phyloP scores from a whole-genome alignment of 2,888 invertebrate species.

The Drosophila koepferae region DNA sequence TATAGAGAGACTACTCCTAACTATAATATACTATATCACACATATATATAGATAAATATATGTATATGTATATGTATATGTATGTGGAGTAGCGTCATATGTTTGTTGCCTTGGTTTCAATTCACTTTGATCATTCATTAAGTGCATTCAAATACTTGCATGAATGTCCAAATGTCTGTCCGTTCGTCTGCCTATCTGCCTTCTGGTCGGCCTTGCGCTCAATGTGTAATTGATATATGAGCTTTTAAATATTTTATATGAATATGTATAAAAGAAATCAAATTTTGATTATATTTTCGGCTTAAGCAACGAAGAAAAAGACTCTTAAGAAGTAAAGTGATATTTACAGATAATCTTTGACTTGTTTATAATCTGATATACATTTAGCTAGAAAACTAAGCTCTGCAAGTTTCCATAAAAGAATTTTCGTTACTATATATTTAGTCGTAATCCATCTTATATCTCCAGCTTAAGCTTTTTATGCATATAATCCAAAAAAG shows the following conservation, averaged over 20 bases:
- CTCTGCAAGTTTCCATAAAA: background rate
- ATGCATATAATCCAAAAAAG: background rate
- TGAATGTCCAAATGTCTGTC: conserved; percentile 15
- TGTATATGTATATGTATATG: too few species aligned
- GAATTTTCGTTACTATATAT: background rate
- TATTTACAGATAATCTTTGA: background rate
- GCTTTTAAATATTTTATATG: conserved; percentile 14
- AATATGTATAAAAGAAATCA: background rate
- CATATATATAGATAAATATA: background rate
- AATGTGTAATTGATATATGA: conserved; percentile 72
- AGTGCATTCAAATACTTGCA: conserved; percentile 44
- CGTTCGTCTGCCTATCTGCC: conserved; percentile 31
- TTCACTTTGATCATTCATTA: conserved; percentile 55
- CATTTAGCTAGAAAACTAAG: background rate
- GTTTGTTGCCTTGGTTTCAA: conserved; percentile 27
- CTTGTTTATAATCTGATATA: background rate
- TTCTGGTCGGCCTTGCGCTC: conserved; percentile 68
- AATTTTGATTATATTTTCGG: background rate
- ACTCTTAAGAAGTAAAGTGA: background rate
- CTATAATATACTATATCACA: background rate
- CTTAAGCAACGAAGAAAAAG: background rate
- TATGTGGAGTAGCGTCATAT: background rate
- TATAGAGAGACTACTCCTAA: conserved; percentile 19
- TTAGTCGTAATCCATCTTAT: background rate
- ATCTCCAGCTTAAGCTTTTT: background rate